Percentiles rank a stretch among this genome's conserved stretches.
Evolutionary conservation across 2,113 vertebrate species (phyloP).

Genomic region (Lamprotornis superbus): DNA sequence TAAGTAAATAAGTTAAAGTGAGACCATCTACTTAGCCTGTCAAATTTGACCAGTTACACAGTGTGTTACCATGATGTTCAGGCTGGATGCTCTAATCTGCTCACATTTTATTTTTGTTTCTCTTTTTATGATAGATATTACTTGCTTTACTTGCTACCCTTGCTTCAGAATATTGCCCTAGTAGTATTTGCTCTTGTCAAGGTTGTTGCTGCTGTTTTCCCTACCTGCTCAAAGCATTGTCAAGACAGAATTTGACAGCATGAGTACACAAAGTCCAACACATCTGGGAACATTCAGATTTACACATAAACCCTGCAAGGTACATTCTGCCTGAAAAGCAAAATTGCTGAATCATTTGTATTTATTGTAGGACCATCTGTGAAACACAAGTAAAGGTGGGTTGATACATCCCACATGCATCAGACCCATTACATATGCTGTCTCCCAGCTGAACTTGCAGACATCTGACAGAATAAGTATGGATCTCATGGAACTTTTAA

Average conservation of each 20-base stretch:
- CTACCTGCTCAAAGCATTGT: not conserved
- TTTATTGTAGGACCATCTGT: not conserved
- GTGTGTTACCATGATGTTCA: rapidly evolving
- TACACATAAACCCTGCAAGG: not conserved
- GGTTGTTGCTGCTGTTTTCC: not conserved
- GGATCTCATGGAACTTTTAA: not conserved
- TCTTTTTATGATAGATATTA: not conserved
- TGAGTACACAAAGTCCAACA: not conserved
- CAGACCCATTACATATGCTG: not conserved
- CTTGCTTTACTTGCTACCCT: not conserved
- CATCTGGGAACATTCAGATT: not conserved
- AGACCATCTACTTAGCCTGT: not conserved
- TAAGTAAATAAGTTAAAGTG: not conserved
- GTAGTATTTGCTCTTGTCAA: not conserved
- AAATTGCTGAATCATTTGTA: not conserved
- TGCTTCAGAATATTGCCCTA: not conserved
- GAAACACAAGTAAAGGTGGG: not conserved
- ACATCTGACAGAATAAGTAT: not conserved
- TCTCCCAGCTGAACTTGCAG: not conserved
- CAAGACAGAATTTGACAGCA: not conserved
- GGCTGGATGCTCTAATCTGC: not conserved
- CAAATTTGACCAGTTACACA: not conserved
- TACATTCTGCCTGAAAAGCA: not conserved
- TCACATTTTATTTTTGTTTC: not conserved
- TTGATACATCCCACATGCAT: not conserved